phyloP scores from a whole-genome alignment of 2,113 vertebrate genomes.

The Cryptoleucopteryx plumbea region DNA sequence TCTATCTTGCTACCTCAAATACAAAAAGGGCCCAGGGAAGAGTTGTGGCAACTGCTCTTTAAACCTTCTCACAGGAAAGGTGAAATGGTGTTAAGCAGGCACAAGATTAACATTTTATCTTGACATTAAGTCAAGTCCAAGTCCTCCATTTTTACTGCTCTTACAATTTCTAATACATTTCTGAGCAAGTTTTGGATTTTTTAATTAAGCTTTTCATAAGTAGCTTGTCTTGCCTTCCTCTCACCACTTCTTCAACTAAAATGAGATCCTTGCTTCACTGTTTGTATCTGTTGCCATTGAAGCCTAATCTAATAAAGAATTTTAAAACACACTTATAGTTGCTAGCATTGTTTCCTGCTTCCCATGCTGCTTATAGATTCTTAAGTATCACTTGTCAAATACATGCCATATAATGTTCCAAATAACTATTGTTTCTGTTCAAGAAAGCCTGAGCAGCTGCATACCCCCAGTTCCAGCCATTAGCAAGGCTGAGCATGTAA shows the following conservation, averaged over 20 bases:
- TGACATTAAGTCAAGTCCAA: background rate
- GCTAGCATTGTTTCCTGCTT: background rate
- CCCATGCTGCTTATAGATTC: background rate
- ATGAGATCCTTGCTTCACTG: background rate
- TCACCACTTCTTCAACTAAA: background rate
- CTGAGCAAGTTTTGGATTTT: background rate
- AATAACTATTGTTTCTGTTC: background rate
- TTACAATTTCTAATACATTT: background rate
- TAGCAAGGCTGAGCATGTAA: background rate
- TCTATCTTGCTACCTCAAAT: background rate
- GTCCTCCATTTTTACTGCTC: background rate
- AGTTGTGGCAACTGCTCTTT: background rate
- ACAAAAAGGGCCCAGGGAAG: background rate
- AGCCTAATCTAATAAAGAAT: background rate
- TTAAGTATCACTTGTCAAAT: background rate
- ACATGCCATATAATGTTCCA: background rate
- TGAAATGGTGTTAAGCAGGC: background rate
- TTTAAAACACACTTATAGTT: background rate
- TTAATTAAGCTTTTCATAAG: background rate
- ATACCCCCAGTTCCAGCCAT: background rate
- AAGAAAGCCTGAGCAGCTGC: background rate
- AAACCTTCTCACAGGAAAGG: background rate
- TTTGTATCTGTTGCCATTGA: background rate
- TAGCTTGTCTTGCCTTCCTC: background rate
- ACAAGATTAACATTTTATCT: background rate